Base-by-base conservation (phyloP, 2,888 invertebrate genomes). In the Cosmia pyralina region DNA sequence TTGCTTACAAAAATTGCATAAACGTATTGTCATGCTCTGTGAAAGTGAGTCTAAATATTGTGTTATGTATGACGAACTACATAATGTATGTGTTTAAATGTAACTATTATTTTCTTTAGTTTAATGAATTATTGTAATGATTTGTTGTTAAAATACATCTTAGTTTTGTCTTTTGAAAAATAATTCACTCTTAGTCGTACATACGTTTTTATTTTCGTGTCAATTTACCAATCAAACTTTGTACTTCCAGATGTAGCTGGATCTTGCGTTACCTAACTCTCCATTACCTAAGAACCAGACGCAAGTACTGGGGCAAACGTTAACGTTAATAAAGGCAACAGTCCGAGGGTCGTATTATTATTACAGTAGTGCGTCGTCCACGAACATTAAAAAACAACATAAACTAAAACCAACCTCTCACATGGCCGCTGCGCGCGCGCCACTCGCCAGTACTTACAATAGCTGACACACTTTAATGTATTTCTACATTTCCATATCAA, bases 1-100 rank as follows among this genome's bases (percentile, higher is more conserved):
- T 57, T 58, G 70, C 75, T 81, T 79, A 77, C 75, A 75, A 83
- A 75, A 72, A 79, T 87, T 85, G 70, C 79, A 84, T 77, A 79
- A 79, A 84, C 34, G 55, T 77, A 73, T 80, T 86, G 76, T 76
- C 53, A 71, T 76, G 65, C 57, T 75, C 58, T 73, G 76, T 74
- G 72, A 79, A 75, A 79, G 63, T 68, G 28, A 74, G 57, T 70
- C 60, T 60, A 70, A 79, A 69, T 72, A 69, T 71, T 72, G 55
- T 68, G 60, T 52, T 50, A 34, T 28, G 41, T 75, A 53, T 38
- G 17, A 60, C 59, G 10, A 28, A 10, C 10, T 38, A 46, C 5
- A 22, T 48, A 11, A 48, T 52, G 19, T 28, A 22, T 28, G 5
- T 52, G 44, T 70, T 53, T 52, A 2, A 63, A 52, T 62, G 8